phyloP scores from a whole-genome alignment of 2,888 invertebrate genomes.

The Leucozona laternaria region DNA sequence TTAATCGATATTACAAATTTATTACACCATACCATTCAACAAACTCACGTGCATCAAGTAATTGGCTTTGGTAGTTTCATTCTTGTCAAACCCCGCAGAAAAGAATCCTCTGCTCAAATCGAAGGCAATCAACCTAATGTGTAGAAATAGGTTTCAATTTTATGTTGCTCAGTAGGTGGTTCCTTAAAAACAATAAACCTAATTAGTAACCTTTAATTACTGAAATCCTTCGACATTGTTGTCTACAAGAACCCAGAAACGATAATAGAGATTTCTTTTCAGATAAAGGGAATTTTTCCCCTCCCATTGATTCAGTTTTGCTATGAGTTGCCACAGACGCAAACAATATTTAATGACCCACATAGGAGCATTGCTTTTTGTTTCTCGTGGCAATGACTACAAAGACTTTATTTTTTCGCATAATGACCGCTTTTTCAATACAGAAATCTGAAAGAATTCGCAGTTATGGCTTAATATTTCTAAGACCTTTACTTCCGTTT shows the following conservation, averaged over 20 bases:
- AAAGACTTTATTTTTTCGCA: not conserved
- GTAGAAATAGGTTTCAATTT: slow-evolving; percentile 13
- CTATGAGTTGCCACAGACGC: not conserved
- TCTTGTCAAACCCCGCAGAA: not conserved
- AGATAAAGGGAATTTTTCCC: not conserved
- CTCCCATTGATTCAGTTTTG: slow-evolving; percentile 12
- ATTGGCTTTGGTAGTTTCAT: not conserved
- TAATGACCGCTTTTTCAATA: not conserved
- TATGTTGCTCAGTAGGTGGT: slow-evolving; percentile 6
- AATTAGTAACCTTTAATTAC: slow-evolving; percentile 41
- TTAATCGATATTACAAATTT: not conserved
- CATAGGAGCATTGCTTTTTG: slow-evolving; percentile 30
- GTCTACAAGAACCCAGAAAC: not conserved
- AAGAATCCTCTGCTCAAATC: not conserved
- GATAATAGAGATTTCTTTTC: slow-evolving; percentile 3
- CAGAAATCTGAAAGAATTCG: not conserved
- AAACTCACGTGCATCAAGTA: slow-evolving; percentile 1
- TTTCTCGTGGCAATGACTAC: slow-evolving; percentile 15
- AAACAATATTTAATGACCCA: slow-evolving; percentile 40
- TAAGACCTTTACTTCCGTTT: slow-evolving; percentile 18
- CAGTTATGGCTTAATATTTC: not conserved
- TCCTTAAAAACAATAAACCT: slow-evolving; percentile 33
- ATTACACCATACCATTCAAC: not conserved
- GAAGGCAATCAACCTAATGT: slow-evolving; percentile 50
- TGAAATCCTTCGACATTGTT: not conserved